Evolutionary conservation across 2,113 vertebrate genomes (phyloP).

Genomic region (Sceloporus tristichus): DNA sequence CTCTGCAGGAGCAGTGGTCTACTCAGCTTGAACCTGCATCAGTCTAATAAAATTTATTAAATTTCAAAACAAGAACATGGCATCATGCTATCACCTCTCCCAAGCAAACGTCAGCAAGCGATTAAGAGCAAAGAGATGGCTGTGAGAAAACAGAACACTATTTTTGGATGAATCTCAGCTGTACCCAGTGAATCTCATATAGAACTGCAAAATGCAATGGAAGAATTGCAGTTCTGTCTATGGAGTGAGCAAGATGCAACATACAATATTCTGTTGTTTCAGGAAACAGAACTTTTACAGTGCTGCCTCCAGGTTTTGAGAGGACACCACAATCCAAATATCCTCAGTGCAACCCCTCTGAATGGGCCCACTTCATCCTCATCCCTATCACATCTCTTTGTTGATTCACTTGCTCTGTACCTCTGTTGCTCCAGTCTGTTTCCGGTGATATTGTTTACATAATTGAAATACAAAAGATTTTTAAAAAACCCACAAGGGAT

Average conservation of each 20-base stretch:
- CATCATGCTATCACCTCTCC: not conserved
- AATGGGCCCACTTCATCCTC: not conserved
- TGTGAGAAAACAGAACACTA: not conserved
- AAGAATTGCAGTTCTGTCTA: not conserved
- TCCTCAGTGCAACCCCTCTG: not conserved
- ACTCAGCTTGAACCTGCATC: not conserved
- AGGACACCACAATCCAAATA: not conserved
- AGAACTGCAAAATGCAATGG: not conserved
- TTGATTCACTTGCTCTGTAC: not conserved
- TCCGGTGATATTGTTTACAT: too few relatives aligned
- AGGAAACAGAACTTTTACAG: not conserved
- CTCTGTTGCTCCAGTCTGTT: too few relatives aligned
- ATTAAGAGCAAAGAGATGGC: not conserved
- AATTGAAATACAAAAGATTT: too few relatives aligned
- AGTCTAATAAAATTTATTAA: not conserved
- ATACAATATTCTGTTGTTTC: not conserved
- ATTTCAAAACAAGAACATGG: not conserved
- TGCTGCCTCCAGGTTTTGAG: not conserved
- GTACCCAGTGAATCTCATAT: not conserved
- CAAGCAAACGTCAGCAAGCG: not conserved
- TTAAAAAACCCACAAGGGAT: too few relatives aligned
- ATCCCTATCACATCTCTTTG: not conserved
- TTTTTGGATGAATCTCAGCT: not conserved
- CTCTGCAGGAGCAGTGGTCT: not conserved
- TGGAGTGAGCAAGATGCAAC: not conserved